Percentiles rank a stretch among this genome's conserved stretches.
Evolutionary conservation across 2,797 vertebrate genomes (phyloP).

Genomic region (Hydrophis major): DNA sequence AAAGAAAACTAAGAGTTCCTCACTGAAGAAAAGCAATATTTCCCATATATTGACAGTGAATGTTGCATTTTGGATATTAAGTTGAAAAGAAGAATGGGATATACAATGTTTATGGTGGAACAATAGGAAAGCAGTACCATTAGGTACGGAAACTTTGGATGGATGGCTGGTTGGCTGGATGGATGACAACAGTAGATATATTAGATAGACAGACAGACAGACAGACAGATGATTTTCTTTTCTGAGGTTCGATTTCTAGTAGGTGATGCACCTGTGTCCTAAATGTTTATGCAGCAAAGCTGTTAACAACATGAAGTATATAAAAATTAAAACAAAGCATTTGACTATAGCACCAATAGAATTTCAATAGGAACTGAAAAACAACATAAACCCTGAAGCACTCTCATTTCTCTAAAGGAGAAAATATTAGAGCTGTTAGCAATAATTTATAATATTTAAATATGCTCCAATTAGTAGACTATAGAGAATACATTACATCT

Average conservation of each 20-base stretch:
- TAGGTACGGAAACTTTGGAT: background rate
- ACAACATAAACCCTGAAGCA: background rate
- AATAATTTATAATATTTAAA: slow-evolving; percentile 47
- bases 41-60: background rate
- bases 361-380: slow-evolving; percentile 16
- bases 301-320: background rate
- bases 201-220: background rate
- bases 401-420: slow-evolving; percentile 39
- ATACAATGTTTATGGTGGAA: background rate
- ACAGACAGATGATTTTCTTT: background rate
- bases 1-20: background rate
- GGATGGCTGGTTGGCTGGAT: background rate
- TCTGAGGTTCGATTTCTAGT: background rate
- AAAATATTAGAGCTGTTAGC: slow-evolving; percentile 32
- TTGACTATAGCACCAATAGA: background rate
- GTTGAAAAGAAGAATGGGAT: background rate
- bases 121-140: background rate
- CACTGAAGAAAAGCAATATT: background rate
- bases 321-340: slow-evolving; percentile 14
- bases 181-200: background rate
- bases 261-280: background rate
- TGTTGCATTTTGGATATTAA: background rate
- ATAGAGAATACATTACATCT: slow-evolving; percentile 41
- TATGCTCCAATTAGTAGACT: slow-evolving; percentile 47
- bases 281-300: background rate